A percentile compares a stretch with the other conserved stretches of the same genome.
These are phyloP conservation scores for Apocrypta bakeri DNA, from an alignment of 1,140 invertebrate genomes.

Conservation along the genomic window DNA sequence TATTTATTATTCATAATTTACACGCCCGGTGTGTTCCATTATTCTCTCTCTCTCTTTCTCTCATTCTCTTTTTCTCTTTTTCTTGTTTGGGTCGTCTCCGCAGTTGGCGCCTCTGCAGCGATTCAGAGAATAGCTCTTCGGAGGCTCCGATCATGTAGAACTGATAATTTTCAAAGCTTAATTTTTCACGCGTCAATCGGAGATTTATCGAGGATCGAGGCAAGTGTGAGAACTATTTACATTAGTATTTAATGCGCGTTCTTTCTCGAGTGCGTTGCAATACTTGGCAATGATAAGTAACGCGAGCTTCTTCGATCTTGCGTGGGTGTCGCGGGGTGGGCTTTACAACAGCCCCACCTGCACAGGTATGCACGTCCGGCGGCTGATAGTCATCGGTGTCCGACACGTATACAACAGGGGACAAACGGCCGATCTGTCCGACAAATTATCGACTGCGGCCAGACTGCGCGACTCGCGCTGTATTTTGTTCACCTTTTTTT, in stretches of 20 bases:
- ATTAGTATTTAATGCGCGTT: too few relatives aligned
- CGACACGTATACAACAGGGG: slow-evolving; percentile 61
- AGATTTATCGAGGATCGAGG: slow-evolving; percentile 5
- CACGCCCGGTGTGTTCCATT: slow-evolving; percentile 30
- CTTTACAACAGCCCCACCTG: slow-evolving; percentile 61
- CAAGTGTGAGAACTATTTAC: neutral
- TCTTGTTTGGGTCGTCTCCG: slow-evolving; percentile 36
- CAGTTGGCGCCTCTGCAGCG: neutral
- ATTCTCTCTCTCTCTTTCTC: slow-evolving; percentile 23
- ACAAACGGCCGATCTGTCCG: slow-evolving; percentile 73
- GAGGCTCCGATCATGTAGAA: neutral
- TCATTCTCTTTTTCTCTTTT: slow-evolving; percentile 24
- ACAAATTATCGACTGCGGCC: slow-evolving; percentile 73
- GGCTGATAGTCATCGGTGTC: slow-evolving; percentile 67
- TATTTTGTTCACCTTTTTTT: neutral
- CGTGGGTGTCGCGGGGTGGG: slow-evolving; percentile 70
- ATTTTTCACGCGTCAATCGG: slow-evolving; percentile 35
- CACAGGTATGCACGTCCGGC: slow-evolving; percentile 66
- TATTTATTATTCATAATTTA: slow-evolving; percentile 51
- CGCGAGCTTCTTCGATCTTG: slow-evolving; percentile 12
- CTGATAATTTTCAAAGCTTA: slow-evolving; percentile 3
- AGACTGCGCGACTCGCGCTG: slow-evolving; percentile 66
- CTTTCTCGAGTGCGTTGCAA: slow-evolving; percentile 31
- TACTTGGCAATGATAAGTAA: slow-evolving; percentile 60
- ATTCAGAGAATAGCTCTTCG: slow-evolving; percentile 8